phyloP scores from a whole-genome alignment of 1,140 invertebrate genomes.

The Polypedilum vanderplanki region DNA sequence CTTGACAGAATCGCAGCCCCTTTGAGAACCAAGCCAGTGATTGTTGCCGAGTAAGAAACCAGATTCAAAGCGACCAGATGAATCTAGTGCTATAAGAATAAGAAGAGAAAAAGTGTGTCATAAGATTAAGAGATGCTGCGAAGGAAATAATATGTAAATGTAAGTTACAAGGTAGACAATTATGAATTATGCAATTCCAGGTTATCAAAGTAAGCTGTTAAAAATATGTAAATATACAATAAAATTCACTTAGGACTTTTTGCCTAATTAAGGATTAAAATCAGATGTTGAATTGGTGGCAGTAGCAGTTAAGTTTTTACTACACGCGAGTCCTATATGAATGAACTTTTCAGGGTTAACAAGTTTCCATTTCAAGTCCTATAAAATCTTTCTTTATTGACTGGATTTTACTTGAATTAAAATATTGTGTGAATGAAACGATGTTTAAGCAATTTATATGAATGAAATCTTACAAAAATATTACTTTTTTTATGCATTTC shows the following conservation, averaged over 20 bases:
- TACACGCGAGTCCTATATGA: background rate
- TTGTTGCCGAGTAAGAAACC: constrained; percentile 43
- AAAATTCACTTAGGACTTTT: background rate
- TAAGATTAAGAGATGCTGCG: too few relatives aligned
- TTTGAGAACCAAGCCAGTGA: constrained; percentile 42
- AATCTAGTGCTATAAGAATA: constrained; percentile 39
- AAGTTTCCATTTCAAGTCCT: background rate
- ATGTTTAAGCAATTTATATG: too few relatives aligned
- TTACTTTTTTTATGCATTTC: too few relatives aligned
- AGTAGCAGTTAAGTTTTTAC: background rate
- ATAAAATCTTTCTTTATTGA: background rate
- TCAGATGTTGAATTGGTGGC: background rate
- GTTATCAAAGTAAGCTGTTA: too few relatives aligned
- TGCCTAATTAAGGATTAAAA: background rate
- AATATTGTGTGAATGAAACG: too few relatives aligned
- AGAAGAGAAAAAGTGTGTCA: background rate
- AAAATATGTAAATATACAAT: too few relatives aligned
- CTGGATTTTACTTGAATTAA: too few relatives aligned
- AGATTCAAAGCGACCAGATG: constrained; percentile 38
- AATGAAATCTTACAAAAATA: too few relatives aligned
- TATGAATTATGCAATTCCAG: too few relatives aligned
- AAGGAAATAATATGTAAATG: too few relatives aligned
- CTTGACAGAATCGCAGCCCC: constrained; percentile 36
- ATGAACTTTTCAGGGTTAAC: constrained; percentile 2
- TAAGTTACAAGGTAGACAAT: too few relatives aligned